Percentiles rank a stretch among this genome's conserved stretches.
Conservation (phyloP, 2,113 vertebrate genomes). For the Phalacrocorax pelagicus region DNA sequence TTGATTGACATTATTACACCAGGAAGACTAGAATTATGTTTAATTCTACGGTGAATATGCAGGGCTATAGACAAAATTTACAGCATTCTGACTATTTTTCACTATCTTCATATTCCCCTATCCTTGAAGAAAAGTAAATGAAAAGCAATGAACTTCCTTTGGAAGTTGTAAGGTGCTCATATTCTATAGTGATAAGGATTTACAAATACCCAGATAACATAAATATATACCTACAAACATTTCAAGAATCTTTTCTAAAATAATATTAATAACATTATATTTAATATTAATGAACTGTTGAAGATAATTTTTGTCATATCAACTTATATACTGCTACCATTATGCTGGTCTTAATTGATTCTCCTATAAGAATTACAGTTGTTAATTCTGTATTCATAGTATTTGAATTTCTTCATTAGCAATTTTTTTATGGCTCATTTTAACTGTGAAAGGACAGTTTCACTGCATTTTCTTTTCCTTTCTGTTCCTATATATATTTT, state of each 20-base stretch:
- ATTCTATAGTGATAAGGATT: neutral
- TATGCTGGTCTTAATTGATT: slow-evolving; percentile 14
- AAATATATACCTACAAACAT: neutral
- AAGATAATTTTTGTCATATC: neutral
- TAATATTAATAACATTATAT: neutral
- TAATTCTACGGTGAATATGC: neutral
- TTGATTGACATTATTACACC: neutral
- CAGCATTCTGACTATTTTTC: neutral
- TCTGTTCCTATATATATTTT: neutral
- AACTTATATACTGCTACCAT: slow-evolving; percentile 7
- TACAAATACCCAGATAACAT: neutral
- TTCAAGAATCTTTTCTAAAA: neutral
- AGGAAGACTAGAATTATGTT: neutral
- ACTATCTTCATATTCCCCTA: neutral
- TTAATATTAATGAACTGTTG: neutral
- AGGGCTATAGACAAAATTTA: neutral
- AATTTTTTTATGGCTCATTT: slow-evolving; percentile 1
- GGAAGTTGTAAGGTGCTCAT: neutral
- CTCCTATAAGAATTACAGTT: neutral
- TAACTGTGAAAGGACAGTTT: neutral
- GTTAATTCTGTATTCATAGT: slow-evolving; percentile 31
- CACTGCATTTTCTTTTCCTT: neutral
- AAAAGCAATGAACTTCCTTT: neutral
- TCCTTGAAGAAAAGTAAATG: neutral
- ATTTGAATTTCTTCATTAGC: neutral